Evolutionary conservation across 2,888 invertebrate genomes (phyloP), one percentile per base, ranked within the genome.

Genomic region (Pyrrhopygopsis socrates): DNA sequence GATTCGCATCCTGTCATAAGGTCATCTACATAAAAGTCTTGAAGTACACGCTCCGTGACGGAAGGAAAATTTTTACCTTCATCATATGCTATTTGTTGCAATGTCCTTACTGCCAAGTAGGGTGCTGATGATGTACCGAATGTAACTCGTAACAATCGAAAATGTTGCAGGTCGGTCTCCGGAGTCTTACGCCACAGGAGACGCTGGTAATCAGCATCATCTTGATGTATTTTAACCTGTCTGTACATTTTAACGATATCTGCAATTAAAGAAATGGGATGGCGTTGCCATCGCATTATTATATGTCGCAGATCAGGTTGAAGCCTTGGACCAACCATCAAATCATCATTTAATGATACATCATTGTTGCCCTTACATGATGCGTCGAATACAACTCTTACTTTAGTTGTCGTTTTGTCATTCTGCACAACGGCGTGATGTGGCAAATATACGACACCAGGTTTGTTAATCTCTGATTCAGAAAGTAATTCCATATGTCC

Each of bases 11-110:
- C 92, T 2, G 89, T 63, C 85, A 92, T 80, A 0, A 90, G 58
- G 54, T 92, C 92, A 27, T 92, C 92, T 70, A 91, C 82, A 71
- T 89, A 93, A n/a, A 87, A 88, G 2, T 41, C 67, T 5, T 80
- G 60, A 1, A 22, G 0, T 0, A 90, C 79, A 20, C 30, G 79
- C 4, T 63, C 54, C 13, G 89, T 78, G 2, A 88, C 91, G 11
- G 68, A 1, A 0, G 93, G 91, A 63, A 80, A 85, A 2, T 85
- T 20, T 15, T 60, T 18, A 18, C 84, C 83, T 29, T 91, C 83
- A 78, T 90, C 87, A 13, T 73, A 5, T 13, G 86, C 87, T 30
- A 86, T n/a, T 70, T 91, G 88, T 20, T 86, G 82, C 3, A 91
- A 50, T 0, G 85, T 24, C 58, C 45, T 76, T 0, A 87, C 84